Evolutionary conservation across 1,140 invertebrate genomes (phyloP).

Genomic region (Lepidostoma basale): DNA sequence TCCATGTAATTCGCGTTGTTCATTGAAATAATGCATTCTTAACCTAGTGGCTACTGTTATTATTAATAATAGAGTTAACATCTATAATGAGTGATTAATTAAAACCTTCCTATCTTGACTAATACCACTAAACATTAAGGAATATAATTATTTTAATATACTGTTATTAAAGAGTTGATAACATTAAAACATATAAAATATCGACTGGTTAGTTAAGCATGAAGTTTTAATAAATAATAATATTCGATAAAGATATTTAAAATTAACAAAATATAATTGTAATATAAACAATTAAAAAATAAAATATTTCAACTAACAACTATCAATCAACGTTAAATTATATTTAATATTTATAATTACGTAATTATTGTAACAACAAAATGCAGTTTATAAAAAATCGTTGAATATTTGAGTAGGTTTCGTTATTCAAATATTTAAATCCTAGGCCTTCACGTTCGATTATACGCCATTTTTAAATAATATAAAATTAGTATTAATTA

Average conservation of each 20-base stretch:
- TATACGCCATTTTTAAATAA: background rate
- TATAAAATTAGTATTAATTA: background rate
- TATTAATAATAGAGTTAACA: slow-evolving; percentile 37
- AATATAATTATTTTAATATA: slow-evolving; percentile 27
- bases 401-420: background rate
- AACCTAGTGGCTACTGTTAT: slow-evolving; percentile 33
- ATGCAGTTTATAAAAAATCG: slow-evolving; percentile 23
- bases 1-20: background rate
- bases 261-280: slow-evolving; percentile 25
- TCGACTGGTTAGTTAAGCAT: slow-evolving; percentile 16
- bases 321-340: slow-evolving; percentile 17
- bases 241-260: slow-evolving; percentile 31
- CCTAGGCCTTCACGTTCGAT: slow-evolving; percentile 29
- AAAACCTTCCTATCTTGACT: slow-evolving; percentile 45
- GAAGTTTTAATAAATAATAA: slow-evolving; percentile 33
- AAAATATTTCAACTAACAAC: slow-evolving; percentile 29
- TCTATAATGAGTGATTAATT: slow-evolving; percentile 40
- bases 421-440: background rate
- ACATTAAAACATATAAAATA: slow-evolving; percentile 28
- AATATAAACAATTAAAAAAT: slow-evolving; percentile 35
- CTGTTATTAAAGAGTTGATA: slow-evolving; percentile 9
- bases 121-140: slow-evolving; percentile 39
- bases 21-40: slow-evolving; percentile 1
- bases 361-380: slow-evolving; percentile 19
- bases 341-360: slow-evolving; percentile 16